phyloP scores from a whole-genome alignment of 2,888 invertebrate genomes.

The Dolomedes plantarius region DNA sequence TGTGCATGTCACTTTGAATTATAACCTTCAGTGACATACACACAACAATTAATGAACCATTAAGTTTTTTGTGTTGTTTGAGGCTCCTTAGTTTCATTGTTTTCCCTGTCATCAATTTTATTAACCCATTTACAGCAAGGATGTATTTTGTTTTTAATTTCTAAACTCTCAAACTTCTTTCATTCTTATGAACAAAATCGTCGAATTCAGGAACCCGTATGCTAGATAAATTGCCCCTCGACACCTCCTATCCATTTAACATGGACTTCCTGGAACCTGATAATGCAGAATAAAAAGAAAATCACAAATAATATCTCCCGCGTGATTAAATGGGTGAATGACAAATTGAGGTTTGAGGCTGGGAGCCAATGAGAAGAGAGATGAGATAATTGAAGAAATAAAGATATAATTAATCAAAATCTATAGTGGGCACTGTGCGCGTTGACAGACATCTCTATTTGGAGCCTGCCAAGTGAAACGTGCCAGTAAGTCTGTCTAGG shows the following conservation, averaged over 20 bases:
- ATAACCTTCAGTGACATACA: no score
- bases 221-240: constrained; percentile 14
- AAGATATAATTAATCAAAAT: constrained; percentile 53
- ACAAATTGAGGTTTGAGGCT: constrained; percentile 37
- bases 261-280: constrained; percentile 8
- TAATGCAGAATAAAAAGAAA: constrained; percentile 7
- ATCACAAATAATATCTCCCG: constrained; percentile 28
- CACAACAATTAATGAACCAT: no score
- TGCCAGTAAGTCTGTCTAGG: constrained; percentile 48
- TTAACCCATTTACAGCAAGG: no score
- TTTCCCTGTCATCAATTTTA: no score
- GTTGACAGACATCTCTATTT: constrained; percentile 65
- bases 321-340: constrained; percentile 32
- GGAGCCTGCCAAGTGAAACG: constrained; percentile 40
- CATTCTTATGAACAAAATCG: not conserved
- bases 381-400: constrained; percentile 57
- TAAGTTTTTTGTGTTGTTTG: no score
- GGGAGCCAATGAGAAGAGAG: constrained; percentile 37
- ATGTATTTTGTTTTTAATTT: no score
- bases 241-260: constrained; percentile 4
- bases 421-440: constrained; percentile 13
- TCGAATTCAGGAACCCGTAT: not conserved
- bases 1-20: no score
- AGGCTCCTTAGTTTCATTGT: no score
- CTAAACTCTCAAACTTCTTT: no score